phyloP scores from a whole-genome alignment of 2,113 vertebrate genomes.

The Oenanthe melanoleuca region DNA sequence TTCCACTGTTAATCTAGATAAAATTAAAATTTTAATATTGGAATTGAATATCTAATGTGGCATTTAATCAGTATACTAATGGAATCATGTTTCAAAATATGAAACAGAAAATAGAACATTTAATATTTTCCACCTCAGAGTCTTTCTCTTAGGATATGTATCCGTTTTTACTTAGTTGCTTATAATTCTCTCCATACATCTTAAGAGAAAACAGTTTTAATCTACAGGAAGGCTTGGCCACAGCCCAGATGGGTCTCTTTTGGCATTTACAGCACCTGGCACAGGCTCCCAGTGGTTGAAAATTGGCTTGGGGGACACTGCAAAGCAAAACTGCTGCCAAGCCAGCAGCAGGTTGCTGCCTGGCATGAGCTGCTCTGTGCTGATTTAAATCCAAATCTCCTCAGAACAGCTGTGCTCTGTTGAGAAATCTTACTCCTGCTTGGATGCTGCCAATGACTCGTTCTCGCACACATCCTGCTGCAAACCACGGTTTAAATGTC shows the following conservation, averaged over 20 bases:
- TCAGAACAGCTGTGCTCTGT: not conserved
- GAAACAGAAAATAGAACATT: not conserved
- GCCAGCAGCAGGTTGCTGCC: not conserved
- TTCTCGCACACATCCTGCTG: not conserved
- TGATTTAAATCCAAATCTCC: not conserved
- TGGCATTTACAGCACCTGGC: not conserved
- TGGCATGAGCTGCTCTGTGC: not conserved
- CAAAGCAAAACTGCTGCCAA: not conserved
- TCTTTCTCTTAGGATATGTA: not conserved
- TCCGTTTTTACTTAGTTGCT: not conserved
- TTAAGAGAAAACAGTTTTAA: not conserved
- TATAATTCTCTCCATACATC: not conserved
- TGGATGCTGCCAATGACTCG: fast-evolving
- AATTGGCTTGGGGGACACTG: not conserved
- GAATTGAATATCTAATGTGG: not conserved
- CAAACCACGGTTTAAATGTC: not conserved
- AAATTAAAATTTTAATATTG: slow-evolving; percentile 32
- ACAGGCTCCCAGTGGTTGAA: not conserved
- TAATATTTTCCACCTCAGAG: not conserved
- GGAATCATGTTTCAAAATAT: slow-evolving; percentile 14
- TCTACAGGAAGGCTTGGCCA: not conserved
- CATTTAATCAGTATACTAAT: slow-evolving; percentile 31
- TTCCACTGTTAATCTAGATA: slow-evolving; percentile 20
- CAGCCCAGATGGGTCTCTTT: not conserved
- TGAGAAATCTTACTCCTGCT: not conserved